A percentile compares a stretch with the other conserved stretches of the same genome.
phyloP scores from a whole-genome alignment of 2,888 invertebrate genomes.

The Homarus gammarus region DNA sequence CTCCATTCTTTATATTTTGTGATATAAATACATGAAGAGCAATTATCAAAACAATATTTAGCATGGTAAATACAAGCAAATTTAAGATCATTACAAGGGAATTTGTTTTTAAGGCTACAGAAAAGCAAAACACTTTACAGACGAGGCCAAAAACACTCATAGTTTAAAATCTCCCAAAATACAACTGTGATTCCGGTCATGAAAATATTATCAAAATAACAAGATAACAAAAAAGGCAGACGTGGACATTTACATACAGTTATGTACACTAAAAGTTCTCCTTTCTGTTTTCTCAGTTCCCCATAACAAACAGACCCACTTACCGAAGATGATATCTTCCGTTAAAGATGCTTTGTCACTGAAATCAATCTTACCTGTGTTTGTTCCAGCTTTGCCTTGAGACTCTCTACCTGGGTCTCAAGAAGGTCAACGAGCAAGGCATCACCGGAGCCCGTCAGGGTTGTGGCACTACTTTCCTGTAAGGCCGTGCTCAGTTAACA shows the following conservation, averaged over 20 bases:
- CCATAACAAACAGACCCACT: background rate
- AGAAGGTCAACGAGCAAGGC: constrained; percentile 76
- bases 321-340: background rate
- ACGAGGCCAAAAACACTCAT: too few species aligned
- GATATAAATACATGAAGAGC: background rate
- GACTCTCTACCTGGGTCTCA: constrained; percentile 84
- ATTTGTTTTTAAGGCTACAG: too few species aligned
- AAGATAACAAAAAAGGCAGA: too few species aligned
- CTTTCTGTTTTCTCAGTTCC: too few species aligned
- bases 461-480: constrained; percentile 59
- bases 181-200: too few species aligned
- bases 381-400: constrained; percentile 87
- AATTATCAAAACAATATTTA: background rate
- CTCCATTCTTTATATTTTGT: background rate
- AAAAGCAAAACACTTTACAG: too few species aligned
- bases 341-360: background rate
- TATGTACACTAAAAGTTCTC: too few species aligned
- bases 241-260: too few species aligned
- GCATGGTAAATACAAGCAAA: too few species aligned
- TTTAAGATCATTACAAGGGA: too few species aligned
- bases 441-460: constrained; percentile 72
- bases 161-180: too few species aligned
- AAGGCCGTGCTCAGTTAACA: background rate
- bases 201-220: too few species aligned
- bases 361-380: constrained; percentile 81